A percentile compares a stretch with the other conserved stretches of the same genome.
phyloP scores from a whole-genome alignment of 2,888 invertebrate species.

The Epistrophe eligans region DNA sequence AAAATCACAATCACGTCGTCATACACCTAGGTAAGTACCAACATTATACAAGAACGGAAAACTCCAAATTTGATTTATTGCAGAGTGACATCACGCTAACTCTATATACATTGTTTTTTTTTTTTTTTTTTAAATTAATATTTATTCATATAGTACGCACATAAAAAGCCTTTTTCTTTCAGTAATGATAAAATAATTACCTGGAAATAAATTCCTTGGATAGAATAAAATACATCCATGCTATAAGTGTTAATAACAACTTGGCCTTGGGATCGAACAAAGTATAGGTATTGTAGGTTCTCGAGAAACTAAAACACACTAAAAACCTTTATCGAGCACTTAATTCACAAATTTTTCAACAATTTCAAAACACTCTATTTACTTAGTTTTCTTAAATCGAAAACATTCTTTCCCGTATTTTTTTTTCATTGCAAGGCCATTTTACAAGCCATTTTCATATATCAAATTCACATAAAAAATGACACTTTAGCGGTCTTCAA shows the following conservation, averaged over 20 bases:
- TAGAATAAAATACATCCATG: slow-evolving; percentile 62
- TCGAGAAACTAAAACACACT: background rate
- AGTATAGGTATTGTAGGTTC: background rate
- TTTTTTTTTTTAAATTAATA: slow-evolving; percentile 39
- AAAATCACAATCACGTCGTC: slow-evolving; percentile 24
- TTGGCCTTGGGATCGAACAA: slow-evolving; percentile 42
- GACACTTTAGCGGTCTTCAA: slow-evolving; percentile 9
- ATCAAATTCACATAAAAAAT: background rate
- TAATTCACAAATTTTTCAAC: background rate
- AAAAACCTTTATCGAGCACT: slow-evolving; percentile 15
- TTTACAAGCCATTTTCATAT: background rate
- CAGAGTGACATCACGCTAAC: slow-evolving; percentile 66
- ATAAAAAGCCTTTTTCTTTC: slow-evolving; percentile 16
- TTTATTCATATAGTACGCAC: slow-evolving; percentile 16
- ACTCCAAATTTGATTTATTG: slow-evolving; percentile 58
- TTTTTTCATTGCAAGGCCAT: slow-evolving; percentile 7
- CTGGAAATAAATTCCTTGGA: slow-evolving; percentile 64
- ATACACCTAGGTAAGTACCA: slow-evolving; percentile 17
- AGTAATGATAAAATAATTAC: slow-evolving; percentile 61
- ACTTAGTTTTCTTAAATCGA: background rate
- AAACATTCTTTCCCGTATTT: background rate
- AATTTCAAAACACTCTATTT: background rate
- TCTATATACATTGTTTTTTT: slow-evolving; percentile 6
- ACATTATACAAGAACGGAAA: slow-evolving; percentile 54
- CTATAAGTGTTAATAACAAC: slow-evolving; percentile 44